Percentiles rank a stretch among this genome's conserved stretches.
These are phyloP conservation scores for Grallaria varia DNA, from an alignment of 2,113 vertebrate species.

Conservation along the genomic window DNA sequence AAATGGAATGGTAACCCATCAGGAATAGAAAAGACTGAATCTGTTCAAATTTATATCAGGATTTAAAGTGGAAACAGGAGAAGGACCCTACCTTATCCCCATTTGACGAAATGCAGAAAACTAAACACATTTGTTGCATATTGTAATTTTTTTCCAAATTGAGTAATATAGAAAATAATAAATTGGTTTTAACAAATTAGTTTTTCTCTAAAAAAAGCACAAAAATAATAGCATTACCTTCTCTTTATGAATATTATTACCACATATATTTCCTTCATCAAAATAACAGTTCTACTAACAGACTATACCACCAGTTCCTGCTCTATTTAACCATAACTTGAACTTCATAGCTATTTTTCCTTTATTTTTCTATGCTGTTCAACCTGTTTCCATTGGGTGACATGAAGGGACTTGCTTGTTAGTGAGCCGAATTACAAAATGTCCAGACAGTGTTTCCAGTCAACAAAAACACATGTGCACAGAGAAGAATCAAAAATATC, in stretches of 20 bases:
- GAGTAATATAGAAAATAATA: not conserved
- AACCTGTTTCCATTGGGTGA: not conserved
- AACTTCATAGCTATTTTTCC: not conserved
- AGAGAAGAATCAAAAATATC: not conserved
- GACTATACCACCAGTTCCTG: not conserved
- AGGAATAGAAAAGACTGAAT: not conserved
- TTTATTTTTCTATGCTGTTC: not conserved
- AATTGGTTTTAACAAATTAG: not conserved
- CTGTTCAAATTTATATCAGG: not conserved
- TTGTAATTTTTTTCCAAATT: not conserved
- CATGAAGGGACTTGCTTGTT: not conserved
- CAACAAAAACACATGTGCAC: not conserved
- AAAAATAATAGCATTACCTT: not conserved
- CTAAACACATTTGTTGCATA: not conserved
- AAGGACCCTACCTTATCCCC: not conserved
- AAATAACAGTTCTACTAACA: not conserved
- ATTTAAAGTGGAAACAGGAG: not conserved
- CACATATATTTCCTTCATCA: not conserved
- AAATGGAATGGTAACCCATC: not conserved
- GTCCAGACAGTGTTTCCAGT: not conserved
- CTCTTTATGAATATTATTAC: not conserved
- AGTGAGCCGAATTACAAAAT: not conserved
- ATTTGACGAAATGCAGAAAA: not conserved
- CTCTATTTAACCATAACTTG: not conserved
- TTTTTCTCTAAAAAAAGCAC: not conserved